Base-by-base conservation (phyloP, 1,140 invertebrate species). In the Holcopasites calliopsidis region DNA sequence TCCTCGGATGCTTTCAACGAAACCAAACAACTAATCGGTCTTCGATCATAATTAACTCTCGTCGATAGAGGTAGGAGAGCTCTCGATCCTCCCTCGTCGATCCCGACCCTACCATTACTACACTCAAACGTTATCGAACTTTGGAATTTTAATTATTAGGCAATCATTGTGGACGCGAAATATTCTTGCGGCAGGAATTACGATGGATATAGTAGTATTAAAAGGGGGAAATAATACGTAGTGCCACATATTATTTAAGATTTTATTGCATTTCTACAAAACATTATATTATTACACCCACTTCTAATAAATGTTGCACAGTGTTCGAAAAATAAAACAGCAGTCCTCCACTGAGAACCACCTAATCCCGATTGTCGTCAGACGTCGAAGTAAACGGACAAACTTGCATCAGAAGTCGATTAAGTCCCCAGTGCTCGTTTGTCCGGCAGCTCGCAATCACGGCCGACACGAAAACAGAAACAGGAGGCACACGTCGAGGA, bases 1-100 rank as follows among this genome's bases (percentile, higher is more conserved):
- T 83, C 85, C 85, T 72, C 71, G 31, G 31, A 72, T 81, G 79
- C 82, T 80, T 85, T 82, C 83, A 86, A 80, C 80, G 80, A 81
- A 74, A 71, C 76, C 58, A 52, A 50, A 49, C 69, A 64, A 75
- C 57, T 58, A 75, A 83, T 83, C 71, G 38, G 49, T 58, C 74
- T 50, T 44, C 70, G 64, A 64, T 58, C 58, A 77, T 81, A 73
- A 78, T 62, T 72, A 77, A 80, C 77, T 71, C 57, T 71, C 49
- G 33, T 66, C 49, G 21, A 55, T 49, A 66, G n/a, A 72, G 28
- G 21, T 60, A 47, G 62, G 54, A 38, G 55, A 57, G 40, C 0
- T 10, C 49, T 44, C 60, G 54, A 50, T 72, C 33, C 44, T 64
- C 38, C 11, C 28, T 69, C 42, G 13, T n/a, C 62, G 35, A 62